Conservation (phyloP, 2,888 invertebrate species). For the Liposcelis brunnea region DNA sequence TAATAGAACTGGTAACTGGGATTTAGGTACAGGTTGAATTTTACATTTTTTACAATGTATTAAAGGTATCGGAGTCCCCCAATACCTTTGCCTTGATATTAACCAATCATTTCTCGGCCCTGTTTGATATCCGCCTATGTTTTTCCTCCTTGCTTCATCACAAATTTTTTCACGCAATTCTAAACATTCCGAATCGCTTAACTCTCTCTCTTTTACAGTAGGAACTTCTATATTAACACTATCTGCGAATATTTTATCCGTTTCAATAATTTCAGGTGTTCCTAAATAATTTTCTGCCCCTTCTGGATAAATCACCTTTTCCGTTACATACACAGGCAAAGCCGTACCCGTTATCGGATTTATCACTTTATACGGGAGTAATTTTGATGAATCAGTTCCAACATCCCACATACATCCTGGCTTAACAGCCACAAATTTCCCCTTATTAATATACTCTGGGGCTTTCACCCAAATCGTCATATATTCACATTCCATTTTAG, state of each 20-base stretch:
- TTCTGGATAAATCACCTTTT: slow-evolving; percentile 41
- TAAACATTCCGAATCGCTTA: slow-evolving; percentile 25
- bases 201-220: slow-evolving; percentile 14
- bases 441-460: slow-evolving; percentile 54
- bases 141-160: slow-evolving; percentile 35
- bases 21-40: slow-evolving; percentile 54
- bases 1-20: slow-evolving; percentile 62
- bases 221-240: slow-evolving; percentile 29
- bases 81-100: slow-evolving; percentile 89
- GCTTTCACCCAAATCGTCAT: slow-evolving; percentile 50
- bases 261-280: slow-evolving; percentile 41
- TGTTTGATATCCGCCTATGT: slow-evolving; percentile 56
- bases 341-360: slow-evolving; percentile 52
- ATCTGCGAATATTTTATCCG: slow-evolving; percentile 43
- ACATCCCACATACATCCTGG: slow-evolving; percentile 34
- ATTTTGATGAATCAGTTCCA: slow-evolving; percentile 7
- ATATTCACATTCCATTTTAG: slow-evolving; percentile 20
- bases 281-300: slow-evolving; percentile 53
- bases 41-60: slow-evolving; percentile 76
- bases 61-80: slow-evolving; percentile 99
- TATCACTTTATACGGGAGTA: slow-evolving; percentile 29
- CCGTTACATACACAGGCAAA: slow-evolving; percentile 47
- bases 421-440: slow-evolving; percentile 49
- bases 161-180: slow-evolving; percentile 36
- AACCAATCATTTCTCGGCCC: slow-evolving; percentile 86